A percentile compares a stretch with the other conserved stretches of the same genome.
Conservation (phyloP, 2,797 vertebrate genomes). For the Myiotriccus ornatus region DNA sequence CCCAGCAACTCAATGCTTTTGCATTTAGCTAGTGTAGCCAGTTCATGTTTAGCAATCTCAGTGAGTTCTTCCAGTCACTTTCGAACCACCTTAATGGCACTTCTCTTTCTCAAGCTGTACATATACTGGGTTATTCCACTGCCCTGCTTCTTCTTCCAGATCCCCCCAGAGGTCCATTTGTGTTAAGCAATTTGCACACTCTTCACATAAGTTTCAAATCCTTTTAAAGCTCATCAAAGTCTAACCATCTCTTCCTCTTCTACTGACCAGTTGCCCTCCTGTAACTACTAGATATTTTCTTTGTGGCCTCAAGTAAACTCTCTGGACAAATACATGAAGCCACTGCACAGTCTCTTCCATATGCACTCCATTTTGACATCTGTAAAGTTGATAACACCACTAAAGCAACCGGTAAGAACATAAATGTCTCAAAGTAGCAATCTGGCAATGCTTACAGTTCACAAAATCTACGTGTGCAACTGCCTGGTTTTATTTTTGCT, state of each 20-base stretch:
- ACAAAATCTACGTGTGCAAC: neutral
- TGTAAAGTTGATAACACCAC: neutral
- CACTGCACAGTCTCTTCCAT: neutral
- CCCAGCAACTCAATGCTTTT: neutral
- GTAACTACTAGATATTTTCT: neutral
- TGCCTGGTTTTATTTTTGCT: conserved; percentile 5
- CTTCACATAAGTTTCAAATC: neutral
- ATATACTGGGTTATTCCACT: neutral
- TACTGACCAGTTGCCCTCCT: neutral
- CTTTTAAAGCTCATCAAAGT: neutral
- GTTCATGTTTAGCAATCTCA: neutral
- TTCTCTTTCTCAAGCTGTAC: neutral
- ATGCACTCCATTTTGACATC: neutral
- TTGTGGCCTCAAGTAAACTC: neutral
- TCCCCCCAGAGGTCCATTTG: neutral
- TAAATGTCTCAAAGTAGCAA: neutral
- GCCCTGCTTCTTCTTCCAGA: neutral
- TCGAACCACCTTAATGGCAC: neutral
- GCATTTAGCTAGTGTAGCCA: neutral
- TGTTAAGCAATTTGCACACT: neutral
- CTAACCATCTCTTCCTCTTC: neutral
- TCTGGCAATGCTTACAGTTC: neutral
- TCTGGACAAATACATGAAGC: neutral
- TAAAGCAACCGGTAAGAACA: neutral
- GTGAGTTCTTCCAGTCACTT: neutral